Base-by-base conservation (phyloP, 2,113 vertebrate genomes). In the Zapus hudsonius region DNA sequence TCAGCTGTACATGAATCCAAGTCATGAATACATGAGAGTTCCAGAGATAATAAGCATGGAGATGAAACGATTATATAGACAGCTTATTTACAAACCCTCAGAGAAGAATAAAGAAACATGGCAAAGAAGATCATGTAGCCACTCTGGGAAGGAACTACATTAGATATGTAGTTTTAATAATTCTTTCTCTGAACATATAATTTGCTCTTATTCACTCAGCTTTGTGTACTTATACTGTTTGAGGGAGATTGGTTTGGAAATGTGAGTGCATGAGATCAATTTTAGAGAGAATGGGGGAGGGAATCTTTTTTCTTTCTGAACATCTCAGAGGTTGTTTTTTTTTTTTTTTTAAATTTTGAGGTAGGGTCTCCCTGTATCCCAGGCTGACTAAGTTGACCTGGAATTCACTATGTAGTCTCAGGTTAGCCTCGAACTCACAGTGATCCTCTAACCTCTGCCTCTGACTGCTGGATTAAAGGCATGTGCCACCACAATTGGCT, bases 91-190 rank as follows among this genome's bases (percentile, higher is more conserved):
- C 25, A 38, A 74, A 44, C 0, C 29, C 19, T 84, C 70, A 47
- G 69, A 80, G 74, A 73, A 88, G 87, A 75, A 90, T 59, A 91
- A 92, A 36, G 57, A 81, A 76, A 70, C 31, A 81, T 36, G 29
- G 1, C 38, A 64, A 87, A 83, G 29, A 91, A 91, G 36, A 90
- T 69, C 36, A 69, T 57, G 47, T 64, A 40, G 57, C 22, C 9
- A 31, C 38, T 42, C 76, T 52, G 23, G 42, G 89, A 90, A 92
- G 13, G 5, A 76, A 42, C 95, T 33, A 20, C 9, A 57, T 38
- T 69, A 73, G 47, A 61, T 5, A 73, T 31, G 33, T 42, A 52
- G 52, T 10, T 15, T 3, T 19, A 66, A 84, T 5, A 87, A 33
- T 25, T 52, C 38, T n/a, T 59, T 19, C 79, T 82, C 70, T 79